Evolutionary conservation across 2,797 vertebrate genomes (phyloP).

Genomic region (Sebastes trivittatus): DNA sequence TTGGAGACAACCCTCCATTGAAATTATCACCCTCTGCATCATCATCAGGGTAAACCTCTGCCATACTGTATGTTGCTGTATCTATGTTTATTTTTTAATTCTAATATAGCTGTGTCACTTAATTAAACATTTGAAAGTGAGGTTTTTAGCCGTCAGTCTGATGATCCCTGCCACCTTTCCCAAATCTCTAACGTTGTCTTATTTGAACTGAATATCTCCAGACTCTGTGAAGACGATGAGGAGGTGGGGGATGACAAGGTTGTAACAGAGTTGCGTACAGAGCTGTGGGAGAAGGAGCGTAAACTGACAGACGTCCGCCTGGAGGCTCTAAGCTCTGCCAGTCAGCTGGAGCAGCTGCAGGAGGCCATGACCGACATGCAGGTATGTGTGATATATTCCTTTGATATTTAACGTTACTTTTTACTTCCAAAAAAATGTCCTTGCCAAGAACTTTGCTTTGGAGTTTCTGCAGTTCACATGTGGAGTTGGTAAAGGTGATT

Average conservation of each 20-base stretch:
- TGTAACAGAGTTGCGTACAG: conserved; percentile 91
- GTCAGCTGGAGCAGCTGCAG: conserved; percentile 96
- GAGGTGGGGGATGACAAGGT: conserved; percentile 88
- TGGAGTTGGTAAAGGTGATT: neutral
- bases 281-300: conserved; percentile 98
- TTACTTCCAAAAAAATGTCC: neutral
- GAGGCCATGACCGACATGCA: conserved; percentile 98
- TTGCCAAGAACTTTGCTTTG: neutral
- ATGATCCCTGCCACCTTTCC: neutral
- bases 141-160: neutral
- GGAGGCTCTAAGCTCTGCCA: conserved; percentile 95
- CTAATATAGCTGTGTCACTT: neutral
- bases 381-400: conserved; percentile 69
- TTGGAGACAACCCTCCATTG: conserved; percentile 78
- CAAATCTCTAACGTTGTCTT: neutral
- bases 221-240: conserved; percentile 82
- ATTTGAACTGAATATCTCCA: conserved; percentile 45
- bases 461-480: neutral
- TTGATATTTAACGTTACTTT: neutral
- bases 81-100: neutral
- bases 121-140: neutral
- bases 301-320: conserved; percentile 97
- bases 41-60: conserved; percentile 81
- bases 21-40: conserved; percentile 86
- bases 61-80: neutral